Conservation (phyloP, 2,888 invertebrate species). For the Brenthis ino region DNA sequence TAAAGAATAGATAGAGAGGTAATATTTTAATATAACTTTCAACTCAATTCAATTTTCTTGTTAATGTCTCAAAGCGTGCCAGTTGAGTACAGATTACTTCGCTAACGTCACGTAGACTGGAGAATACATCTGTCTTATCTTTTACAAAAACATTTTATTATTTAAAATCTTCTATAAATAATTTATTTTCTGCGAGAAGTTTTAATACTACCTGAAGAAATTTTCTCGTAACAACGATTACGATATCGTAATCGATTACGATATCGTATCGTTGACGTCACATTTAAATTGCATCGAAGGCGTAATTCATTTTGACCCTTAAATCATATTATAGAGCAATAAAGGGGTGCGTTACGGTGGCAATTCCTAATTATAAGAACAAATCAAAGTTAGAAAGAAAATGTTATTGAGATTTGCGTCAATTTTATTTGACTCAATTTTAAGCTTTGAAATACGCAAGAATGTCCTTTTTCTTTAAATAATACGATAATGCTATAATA, state of each 20-base stretch:
- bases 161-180: too few species aligned
- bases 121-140: too few species aligned
- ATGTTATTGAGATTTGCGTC: slow-evolving; percentile 8
- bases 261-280: slow-evolving; percentile 21
- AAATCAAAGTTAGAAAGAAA: slow-evolving; percentile 5
- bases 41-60: too few species aligned
- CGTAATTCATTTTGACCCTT: slow-evolving; percentile 42
- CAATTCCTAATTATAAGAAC: slow-evolving; percentile 51
- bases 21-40: too few species aligned
- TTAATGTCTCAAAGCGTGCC: too few species aligned
- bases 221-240: background rate
- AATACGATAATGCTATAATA: too few species aligned
- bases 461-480: background rate
- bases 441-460: background rate
- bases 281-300: slow-evolving; percentile 31
- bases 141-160: too few species aligned
- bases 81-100: too few species aligned
- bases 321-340: slow-evolving; percentile 51
- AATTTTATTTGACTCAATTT: slow-evolving; percentile 2
- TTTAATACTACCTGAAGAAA: background rate
- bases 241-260: background rate
- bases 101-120: too few species aligned
- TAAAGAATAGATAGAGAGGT: too few species aligned
- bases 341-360: slow-evolving; percentile 60
- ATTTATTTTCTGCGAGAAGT: too few species aligned